Evolutionary conservation across 2,113 vertebrate genomes (phyloP), one percentile per base, ranked within the genome.

Genomic region (Bubo bubo): DNA sequence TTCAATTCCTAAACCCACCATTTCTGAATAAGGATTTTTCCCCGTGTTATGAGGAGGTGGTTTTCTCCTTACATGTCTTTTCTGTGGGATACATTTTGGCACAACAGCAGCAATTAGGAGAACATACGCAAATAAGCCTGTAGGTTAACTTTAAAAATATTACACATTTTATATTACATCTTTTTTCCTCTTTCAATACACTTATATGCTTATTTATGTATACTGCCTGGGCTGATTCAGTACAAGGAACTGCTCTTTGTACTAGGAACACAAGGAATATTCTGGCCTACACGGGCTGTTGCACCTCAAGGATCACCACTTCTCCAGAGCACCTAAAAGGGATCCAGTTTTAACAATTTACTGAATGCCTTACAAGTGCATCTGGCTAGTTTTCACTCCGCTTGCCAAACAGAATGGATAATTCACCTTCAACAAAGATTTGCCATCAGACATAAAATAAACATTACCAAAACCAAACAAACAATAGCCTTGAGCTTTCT

Each of bases 371-470:
- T 12, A 2, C 58, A 41, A 88, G 94, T 24, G 32, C 72, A 80
- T 4, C n/a, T 9, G 27, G n/a, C 43, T 24, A 14, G 20, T 39
- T 95, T 60, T 47, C 89, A 71, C 68, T 76, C 62, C 73, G 41
- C 84, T 88, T 68, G 82, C 85, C 64, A 1, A 16, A 23, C 58
- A 89, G 86, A 77, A 95, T 37, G 70, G 67, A 72, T 32, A 62
- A 89, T 68, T 89, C 80, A 92, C 93, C 83, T 89, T 82, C 45
- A 68, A 71, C 60, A 86, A 91, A 50, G 73, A 64, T 79, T 64
- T 49, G 45, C 79, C 88, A 68, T 67, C 89, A 95, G 94, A 87
- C 87, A 41, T 37, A 93, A 96, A 92, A 93, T 19, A 94, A 96
- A 91, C 72, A 89, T 26, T 12, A 73, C 55, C 82, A 71, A 87